Evolutionary conservation across 2,113 vertebrate genomes (phyloP).

Genomic region (Carollia perspicillata): DNA sequence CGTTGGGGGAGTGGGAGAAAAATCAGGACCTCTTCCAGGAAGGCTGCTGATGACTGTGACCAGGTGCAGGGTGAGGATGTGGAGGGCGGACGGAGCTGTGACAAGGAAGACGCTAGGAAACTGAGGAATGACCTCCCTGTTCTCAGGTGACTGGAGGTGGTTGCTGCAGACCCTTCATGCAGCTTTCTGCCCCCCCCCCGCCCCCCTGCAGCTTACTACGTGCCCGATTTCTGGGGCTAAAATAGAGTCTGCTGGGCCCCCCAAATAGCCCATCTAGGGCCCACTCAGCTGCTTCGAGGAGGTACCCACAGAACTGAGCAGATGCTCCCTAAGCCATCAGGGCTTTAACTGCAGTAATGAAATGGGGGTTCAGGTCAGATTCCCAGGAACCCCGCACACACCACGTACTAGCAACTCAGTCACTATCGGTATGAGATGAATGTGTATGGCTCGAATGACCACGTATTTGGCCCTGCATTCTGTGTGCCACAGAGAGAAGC

Average conservation of each 20-base stretch:
- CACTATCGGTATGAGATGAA: not conserved
- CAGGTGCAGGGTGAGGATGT: not conserved
- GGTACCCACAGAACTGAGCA: not conserved
- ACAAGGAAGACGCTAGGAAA: not conserved
- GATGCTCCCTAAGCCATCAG: not conserved
- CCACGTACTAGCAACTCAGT: not conserved
- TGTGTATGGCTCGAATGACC: not conserved
- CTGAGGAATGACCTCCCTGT: not conserved
- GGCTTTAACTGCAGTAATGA: not conserved
- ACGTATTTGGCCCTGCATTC: not conserved
- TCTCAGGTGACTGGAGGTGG: not conserved
- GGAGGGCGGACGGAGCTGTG: not conserved
- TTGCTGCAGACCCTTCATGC: not conserved
- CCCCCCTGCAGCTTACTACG: too few species aligned
- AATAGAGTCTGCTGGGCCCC: not conserved
- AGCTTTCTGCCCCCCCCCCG: not conserved
- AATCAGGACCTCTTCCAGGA: constrained; percentile 4
- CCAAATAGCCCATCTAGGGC: rapidly evolving
- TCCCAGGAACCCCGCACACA: not conserved
- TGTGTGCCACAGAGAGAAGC: not conserved
- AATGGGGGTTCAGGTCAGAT: not conserved
- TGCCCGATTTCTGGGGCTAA: not conserved
- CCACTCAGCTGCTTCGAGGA: too few species aligned
- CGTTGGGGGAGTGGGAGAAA: not conserved
- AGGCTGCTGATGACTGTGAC: not conserved